These are phyloP conservation scores for Ptilorrhoa leucosticta DNA, from an alignment of 2,113 vertebrate species.

Conservation along the genomic window DNA sequence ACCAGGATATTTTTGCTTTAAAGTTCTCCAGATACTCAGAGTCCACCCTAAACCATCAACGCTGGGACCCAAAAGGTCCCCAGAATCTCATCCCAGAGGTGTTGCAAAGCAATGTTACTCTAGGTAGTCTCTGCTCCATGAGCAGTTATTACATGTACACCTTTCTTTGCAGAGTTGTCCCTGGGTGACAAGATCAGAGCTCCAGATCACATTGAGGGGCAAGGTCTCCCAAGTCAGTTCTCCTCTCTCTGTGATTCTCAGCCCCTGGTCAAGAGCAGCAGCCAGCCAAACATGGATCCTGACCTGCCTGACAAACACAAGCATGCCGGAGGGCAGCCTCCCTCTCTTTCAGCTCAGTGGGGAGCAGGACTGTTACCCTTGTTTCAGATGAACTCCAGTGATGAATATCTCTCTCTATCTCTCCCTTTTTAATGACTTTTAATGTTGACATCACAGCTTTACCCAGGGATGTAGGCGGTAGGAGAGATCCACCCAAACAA, in stretches of 20 bases:
- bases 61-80: background rate
- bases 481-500: background rate
- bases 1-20: background rate
- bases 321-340: fast-evolving
- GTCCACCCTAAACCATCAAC: background rate
- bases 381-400: background rate
- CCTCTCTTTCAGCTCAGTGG: background rate
- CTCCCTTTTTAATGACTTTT: background rate
- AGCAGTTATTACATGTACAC: background rate
- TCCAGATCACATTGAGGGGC: fast-evolving
- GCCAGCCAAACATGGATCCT: background rate
- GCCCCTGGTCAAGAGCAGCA: background rate
- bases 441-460: background rate
- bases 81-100: background rate
- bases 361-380: background rate
- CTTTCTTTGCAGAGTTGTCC: background rate
- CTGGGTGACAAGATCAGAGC: background rate
- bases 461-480: background rate
- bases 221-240: background rate
- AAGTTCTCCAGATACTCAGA: background rate
- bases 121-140: background rate
- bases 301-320: background rate
- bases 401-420: background rate
- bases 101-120: background rate
- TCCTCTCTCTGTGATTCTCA: background rate